These are phyloP conservation scores for Cryptotermes secundus DNA, from an alignment of 1,140 invertebrate species.

Conservation along the genomic window DNA sequence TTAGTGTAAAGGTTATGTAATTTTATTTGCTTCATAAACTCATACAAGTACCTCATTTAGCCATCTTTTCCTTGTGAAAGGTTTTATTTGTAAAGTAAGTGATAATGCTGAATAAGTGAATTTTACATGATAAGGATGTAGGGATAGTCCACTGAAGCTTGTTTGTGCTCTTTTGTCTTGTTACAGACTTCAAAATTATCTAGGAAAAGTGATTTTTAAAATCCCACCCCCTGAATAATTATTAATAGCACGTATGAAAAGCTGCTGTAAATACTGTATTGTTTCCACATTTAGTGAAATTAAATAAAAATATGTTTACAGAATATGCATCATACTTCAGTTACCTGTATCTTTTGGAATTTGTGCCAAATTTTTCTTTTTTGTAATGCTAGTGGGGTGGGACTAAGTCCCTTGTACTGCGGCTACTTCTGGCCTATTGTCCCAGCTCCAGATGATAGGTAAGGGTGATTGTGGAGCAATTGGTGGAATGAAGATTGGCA, in stretches of 20 bases:
- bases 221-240: neutral
- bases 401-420: too few relatives aligned
- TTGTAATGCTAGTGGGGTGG: too few relatives aligned
- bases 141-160: neutral
- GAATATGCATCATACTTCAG: neutral
- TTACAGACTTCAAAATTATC: neutral
- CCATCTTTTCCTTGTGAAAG: neutral
- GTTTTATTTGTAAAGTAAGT: neutral
- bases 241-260: neutral
- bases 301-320: conserved; percentile 15
- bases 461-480: too few relatives aligned
- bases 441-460: too few relatives aligned
- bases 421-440: too few relatives aligned
- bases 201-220: conserved; percentile 11
- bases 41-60: neutral
- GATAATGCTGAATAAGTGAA: neutral
- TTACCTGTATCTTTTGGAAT: neutral
- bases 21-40: neutral
- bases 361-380: too few relatives aligned
- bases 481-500: too few relatives aligned
- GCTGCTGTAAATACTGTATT: conserved; percentile 18
- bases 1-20: neutral
- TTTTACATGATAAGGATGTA: neutral
- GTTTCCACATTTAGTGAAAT: neutral
- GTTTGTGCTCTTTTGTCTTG: neutral